Percentiles rank a stretch among this genome's conserved stretches.
These are phyloP conservation scores for Philypnodon macrostomus DNA, from an alignment of 2,797 vertebrate species.

Conservation along the genomic window DNA sequence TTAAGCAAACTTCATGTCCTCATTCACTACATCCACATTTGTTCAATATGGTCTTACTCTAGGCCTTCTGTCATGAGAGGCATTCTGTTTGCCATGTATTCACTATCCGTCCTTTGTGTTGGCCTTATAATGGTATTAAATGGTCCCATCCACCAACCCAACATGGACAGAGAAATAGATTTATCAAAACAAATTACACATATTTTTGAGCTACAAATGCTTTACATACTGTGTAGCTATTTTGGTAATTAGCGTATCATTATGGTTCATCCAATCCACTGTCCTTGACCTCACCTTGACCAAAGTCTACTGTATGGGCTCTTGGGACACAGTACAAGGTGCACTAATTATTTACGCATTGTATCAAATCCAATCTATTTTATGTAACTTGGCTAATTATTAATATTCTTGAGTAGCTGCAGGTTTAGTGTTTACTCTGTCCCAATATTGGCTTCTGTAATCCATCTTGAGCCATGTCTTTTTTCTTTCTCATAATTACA, in stretches of 20 bases:
- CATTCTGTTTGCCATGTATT: too few species aligned
- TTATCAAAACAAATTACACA: too few species aligned
- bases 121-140: too few species aligned
- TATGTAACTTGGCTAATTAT: slow-evolving; percentile 30
- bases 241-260: background rate
- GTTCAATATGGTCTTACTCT: too few species aligned
- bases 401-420: slow-evolving; percentile 36
- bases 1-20: too few species aligned
- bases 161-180: too few species aligned
- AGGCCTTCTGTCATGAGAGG: too few species aligned
- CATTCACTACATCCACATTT: too few species aligned
- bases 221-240: background rate
- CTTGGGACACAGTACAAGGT: background rate
- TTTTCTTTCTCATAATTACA: slow-evolving; percentile 68
- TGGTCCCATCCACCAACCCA: too few species aligned
- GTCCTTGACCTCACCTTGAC: slow-evolving; percentile 7
- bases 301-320: slow-evolving; percentile 4
- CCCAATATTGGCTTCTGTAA: slow-evolving; percentile 48
- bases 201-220: too few species aligned
- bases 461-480: slow-evolving; percentile 64
- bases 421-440: slow-evolving; percentile 44
- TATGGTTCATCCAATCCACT: background rate
- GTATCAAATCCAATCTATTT: slow-evolving; percentile 16
- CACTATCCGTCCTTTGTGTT: too few species aligned
- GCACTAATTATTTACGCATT: slow-evolving; percentile 8